Evolutionary conservation across 2,797 vertebrate genomes (phyloP), one percentile per base, ranked within the genome.

Genomic region (Vultur gryphus): DNA sequence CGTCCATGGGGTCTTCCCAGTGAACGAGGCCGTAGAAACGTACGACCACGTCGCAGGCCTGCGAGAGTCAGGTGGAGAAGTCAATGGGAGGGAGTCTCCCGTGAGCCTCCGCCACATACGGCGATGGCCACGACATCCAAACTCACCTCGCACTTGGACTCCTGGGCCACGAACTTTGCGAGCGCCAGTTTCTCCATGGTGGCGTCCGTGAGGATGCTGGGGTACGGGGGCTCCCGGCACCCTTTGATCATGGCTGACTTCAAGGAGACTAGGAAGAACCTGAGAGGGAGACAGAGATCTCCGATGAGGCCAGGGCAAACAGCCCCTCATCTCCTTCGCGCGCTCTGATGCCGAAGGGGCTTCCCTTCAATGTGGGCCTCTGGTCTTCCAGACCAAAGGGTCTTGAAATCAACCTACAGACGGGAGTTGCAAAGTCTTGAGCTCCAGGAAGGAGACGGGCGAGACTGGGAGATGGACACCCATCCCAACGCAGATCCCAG

Each of bases 151-250:
- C 98, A 99, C 49, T 98, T 98, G 39, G 99, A 99, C 94, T 99
- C 99, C 96, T 99, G 99, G 11, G 99, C 99, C 91, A 99, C 98
- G 37, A 99, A 99, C 91, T 99, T 99, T 16, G 98, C 99, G 29
- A 99, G 98, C 5, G 99, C 98, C 92, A 99, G 98, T 96, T 98
- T 99, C 98, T 99, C 99, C 99, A 99, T 99, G 62, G 99, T 99
- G 96, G 99, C 99, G 3, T 99, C 99, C 0, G 99, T 99, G 90
- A 99, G 98, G 84, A 99, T 87, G 39, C 99, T 98, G 57, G 99
- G 99, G 93, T 99, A 99, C 0, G 99, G 99, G 2, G 99, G 99
- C 90, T 99, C 99, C 46, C 99, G 98, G 87, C 99, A 99, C 54
- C 99, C 99, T 78, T 99, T 99, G 92, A 99, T 99, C 99, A 99